phyloP scores from a whole-genome alignment of 2,888 invertebrate species.

The Megaustenia siamemsis region DNA sequence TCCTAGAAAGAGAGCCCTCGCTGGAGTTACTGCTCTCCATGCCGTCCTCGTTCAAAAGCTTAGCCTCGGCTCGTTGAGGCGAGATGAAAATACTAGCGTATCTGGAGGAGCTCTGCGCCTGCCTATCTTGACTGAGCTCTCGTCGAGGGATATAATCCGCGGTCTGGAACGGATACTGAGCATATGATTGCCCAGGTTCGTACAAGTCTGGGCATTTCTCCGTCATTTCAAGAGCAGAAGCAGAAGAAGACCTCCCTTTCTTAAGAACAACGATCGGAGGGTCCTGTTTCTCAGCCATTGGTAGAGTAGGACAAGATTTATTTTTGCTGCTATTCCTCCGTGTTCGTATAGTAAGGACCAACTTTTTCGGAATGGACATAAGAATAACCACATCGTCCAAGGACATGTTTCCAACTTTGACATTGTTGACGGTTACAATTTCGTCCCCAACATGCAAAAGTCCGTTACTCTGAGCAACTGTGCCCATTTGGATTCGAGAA shows the following conservation, averaged over 20 bases:
- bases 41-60: constrained; percentile 68
- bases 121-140: constrained; percentile 43
- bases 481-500: constrained; percentile 94
- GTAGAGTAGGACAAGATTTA: constrained; percentile 75
- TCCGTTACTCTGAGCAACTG: constrained; percentile 97
- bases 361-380: constrained; percentile 97
- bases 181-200: constrained; percentile 61
- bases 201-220: constrained; percentile 75
- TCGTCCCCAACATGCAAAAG: constrained; percentile 98
- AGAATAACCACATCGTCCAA: constrained; percentile 99
- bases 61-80: constrained; percentile 74
- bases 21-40: constrained; percentile 74
- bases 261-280: constrained; percentile 77
- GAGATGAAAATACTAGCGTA: constrained; percentile 76
- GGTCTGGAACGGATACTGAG: constrained; percentile 63
- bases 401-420: constrained; percentile 98
- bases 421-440: constrained; percentile 97
- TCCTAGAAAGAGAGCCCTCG: constrained; percentile 72
- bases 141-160: constrained; percentile 50
- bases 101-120: constrained; percentile 63
- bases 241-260: constrained; percentile 74
- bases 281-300: constrained; percentile 73
- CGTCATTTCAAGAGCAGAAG: constrained; percentile 75
- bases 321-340: constrained; percentile 74
- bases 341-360: constrained; percentile 91